These are phyloP conservation scores for Meandrusa payeni DNA, from an alignment of 2,888 invertebrate species.

Conservation along the genomic window DNA sequence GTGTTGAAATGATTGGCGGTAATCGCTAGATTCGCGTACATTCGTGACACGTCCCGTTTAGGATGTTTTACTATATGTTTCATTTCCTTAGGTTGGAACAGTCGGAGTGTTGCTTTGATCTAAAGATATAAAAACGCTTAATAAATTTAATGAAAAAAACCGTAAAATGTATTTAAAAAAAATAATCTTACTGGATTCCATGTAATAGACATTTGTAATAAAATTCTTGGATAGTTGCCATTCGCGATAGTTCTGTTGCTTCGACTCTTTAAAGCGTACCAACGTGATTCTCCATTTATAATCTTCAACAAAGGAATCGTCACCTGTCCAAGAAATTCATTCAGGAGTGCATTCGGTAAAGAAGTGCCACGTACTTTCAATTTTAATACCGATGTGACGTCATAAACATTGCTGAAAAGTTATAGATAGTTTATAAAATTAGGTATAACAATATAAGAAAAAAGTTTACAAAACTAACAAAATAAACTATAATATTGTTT, in stretches of 20 bases:
- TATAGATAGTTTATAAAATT: neutral
- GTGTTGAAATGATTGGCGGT: slow-evolving; percentile 47
- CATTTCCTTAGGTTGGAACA: slow-evolving; percentile 60
- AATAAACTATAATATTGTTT: too few species aligned
- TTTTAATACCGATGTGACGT: slow-evolving; percentile 61
- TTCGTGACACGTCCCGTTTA: slow-evolving; percentile 56
- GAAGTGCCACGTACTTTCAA: slow-evolving; percentile 58
- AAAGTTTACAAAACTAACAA: too few species aligned
- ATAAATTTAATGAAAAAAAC: neutral
- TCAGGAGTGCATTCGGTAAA: slow-evolving; percentile 39
- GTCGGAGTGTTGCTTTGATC: slow-evolving; percentile 57
- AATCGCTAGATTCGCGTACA: slow-evolving; percentile 61
- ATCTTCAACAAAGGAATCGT: slow-evolving; percentile 62
- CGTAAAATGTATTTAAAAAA: neutral
- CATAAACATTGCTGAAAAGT: slow-evolving; percentile 61
- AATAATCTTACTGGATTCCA: slow-evolving; percentile 62
- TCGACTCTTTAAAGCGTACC: slow-evolving; percentile 65
- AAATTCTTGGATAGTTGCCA: slow-evolving; percentile 64
- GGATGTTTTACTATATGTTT: slow-evolving; percentile 54
- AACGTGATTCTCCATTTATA: slow-evolving; percentile 48
- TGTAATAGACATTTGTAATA: slow-evolving; percentile 55
- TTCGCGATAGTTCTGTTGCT: slow-evolving; percentile 50
- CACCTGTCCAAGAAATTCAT: slow-evolving; percentile 54
- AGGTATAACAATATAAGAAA: neutral
- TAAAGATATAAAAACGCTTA: slow-evolving; percentile 28